A percentile compares a stretch with the other conserved stretches of the same genome.
These are phyloP conservation scores for Hecatera dysodea DNA, from an alignment of 2,888 invertebrate genomes.

Conservation along the genomic window DNA sequence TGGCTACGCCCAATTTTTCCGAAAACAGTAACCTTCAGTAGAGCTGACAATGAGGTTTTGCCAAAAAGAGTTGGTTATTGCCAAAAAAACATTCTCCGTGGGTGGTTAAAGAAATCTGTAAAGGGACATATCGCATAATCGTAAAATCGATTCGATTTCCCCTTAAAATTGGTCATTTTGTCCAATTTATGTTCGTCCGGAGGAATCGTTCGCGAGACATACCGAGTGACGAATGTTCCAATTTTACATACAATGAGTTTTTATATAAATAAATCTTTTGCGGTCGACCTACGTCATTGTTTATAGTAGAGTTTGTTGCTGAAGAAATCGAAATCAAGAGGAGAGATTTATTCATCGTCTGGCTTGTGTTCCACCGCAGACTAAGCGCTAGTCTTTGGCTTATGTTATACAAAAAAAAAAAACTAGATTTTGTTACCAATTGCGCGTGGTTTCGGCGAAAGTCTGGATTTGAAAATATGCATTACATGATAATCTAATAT, in stretches of 20 bases:
- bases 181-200: constrained; percentile 58
- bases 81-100: constrained; percentile 70
- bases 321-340: constrained; percentile 43
- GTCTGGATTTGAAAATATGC: constrained; percentile 20
- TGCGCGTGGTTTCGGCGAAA: constrained; percentile 13
- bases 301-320: constrained; percentile 45
- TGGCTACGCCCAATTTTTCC: constrained; percentile 66
- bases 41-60: constrained; percentile 71
- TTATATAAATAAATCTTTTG: constrained; percentile 54
- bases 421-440: constrained; percentile 32
- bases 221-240: constrained; percentile 57
- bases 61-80: constrained; percentile 74
- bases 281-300: constrained; percentile 57
- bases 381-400: constrained; percentile 20
- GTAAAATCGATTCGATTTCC: constrained; percentile 61
- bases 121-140: constrained; percentile 61
- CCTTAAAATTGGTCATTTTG: constrained; percentile 63
- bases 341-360: constrained; percentile 43
- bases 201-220: constrained; percentile 29
- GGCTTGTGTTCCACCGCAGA: constrained; percentile 44
- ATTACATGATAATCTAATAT: constrained; percentile 10
- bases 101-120: constrained; percentile 69
- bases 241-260: constrained; percentile 65
- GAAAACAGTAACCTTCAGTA: constrained; percentile 66
- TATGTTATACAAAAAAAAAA: constrained; percentile 45